Evolutionary conservation across 2,797 vertebrate species (phyloP).

Genomic region (Spheniscus humboldti): DNA sequence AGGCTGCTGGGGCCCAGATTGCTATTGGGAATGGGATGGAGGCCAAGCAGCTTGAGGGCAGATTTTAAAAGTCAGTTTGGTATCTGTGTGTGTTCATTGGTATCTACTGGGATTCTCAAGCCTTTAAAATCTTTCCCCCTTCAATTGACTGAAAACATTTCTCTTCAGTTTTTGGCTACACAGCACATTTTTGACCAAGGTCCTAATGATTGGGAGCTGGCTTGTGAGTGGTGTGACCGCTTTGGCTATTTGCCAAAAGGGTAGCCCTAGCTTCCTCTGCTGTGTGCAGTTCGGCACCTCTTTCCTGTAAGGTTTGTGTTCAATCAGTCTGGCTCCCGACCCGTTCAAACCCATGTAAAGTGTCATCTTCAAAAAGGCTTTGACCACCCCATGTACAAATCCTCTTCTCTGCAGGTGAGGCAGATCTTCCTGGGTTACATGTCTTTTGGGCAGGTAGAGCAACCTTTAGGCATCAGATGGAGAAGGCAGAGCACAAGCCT

Average conservation of each 20-base stretch:
- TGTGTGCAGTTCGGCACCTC: neutral
- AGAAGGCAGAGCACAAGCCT: neutral
- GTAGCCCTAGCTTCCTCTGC: neutral
- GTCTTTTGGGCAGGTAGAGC: neutral
- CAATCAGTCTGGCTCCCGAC: neutral
- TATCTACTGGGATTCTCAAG: neutral
- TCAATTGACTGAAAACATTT: neutral
- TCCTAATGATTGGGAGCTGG: neutral
- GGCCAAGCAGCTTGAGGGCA: neutral
- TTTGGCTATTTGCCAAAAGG: neutral
- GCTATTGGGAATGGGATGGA: neutral
- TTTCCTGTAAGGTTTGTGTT: neutral
- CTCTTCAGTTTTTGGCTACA: neutral
- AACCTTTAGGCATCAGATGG: neutral
- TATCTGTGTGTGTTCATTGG: neutral
- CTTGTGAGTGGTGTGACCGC: neutral
- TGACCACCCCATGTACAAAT: neutral
- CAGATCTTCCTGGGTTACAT: neutral
- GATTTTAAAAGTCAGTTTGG: neutral
- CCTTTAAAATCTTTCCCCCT: neutral
- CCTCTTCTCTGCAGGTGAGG: neutral
- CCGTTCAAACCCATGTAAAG: neutral
- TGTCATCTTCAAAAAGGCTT: neutral
- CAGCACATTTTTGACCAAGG: neutral
- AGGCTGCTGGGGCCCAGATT: neutral